These are phyloP conservation scores for Gallinago undulata DNA, from an alignment of 2,113 vertebrate genomes.

Conservation along the genomic window DNA sequence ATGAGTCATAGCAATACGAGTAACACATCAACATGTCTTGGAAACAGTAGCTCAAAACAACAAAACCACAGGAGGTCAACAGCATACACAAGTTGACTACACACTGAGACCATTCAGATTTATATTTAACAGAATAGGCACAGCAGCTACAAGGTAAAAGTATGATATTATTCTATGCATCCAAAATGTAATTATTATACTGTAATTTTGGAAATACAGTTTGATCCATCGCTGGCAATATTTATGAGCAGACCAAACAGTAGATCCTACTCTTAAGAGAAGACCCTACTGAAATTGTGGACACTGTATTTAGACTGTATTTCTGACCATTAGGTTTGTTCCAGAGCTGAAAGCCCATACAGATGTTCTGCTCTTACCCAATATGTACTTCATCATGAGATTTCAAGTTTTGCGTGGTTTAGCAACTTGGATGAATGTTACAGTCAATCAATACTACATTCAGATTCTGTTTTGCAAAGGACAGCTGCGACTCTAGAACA, in stretches of 20 bases:
- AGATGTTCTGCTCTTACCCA: background rate
- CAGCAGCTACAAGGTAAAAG: background rate
- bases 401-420: background rate
- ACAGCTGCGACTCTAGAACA: no score
- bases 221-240: background rate
- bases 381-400: background rate
- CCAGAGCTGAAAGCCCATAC: background rate
- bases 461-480: no score
- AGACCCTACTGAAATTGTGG: rapidly evolving
- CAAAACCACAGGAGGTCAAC: constrained; percentile 52
- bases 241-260: background rate
- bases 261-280: background rate
- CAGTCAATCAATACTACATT: background rate
- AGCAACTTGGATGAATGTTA: background rate
- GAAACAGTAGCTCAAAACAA: constrained; percentile 60
- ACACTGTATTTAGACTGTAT: background rate
- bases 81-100: background rate
- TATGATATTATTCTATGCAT: background rate
- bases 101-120: background rate
- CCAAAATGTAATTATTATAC: background rate
- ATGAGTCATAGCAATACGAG: constrained; percentile 59
- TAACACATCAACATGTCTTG: constrained; percentile 42
- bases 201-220: background rate
- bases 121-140: background rate
- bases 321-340: background rate